Evolutionary conservation across 2,113 vertebrate species (phyloP).

Genomic region (Proteles cristata): DNA sequence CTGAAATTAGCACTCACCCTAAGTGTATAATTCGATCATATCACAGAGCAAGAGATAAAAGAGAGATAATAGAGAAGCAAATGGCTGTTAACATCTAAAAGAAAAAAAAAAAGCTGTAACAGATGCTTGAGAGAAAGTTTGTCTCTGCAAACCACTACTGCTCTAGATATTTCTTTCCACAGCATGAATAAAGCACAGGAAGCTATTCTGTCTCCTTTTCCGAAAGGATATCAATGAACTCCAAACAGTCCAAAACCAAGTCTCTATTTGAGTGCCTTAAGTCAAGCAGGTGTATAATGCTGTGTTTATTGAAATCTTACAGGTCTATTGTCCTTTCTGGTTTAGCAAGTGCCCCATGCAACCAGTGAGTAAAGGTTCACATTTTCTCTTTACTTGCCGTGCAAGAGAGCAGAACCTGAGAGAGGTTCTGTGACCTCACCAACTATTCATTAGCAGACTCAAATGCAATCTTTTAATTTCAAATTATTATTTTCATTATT

Average conservation of each 20-base stretch:
- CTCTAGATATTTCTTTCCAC: not conserved
- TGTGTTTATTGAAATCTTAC: not conserved
- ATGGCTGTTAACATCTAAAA: not conserved
- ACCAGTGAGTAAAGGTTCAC: not conserved
- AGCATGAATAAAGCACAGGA: not conserved
- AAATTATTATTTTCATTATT: not conserved
- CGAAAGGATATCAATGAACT: not conserved
- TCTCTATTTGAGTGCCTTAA: not conserved
- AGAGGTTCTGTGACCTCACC: not conserved
- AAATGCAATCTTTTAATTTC: not conserved
- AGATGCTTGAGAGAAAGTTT: not conserved
- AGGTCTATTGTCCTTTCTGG: not conserved
- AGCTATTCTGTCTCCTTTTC: not conserved
- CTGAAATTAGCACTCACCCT: slow-evolving; percentile 44
- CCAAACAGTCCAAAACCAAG: not conserved
- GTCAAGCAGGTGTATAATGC: not conserved
- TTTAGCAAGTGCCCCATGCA: not conserved
- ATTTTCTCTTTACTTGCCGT: not conserved
- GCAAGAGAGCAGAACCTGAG: not conserved
- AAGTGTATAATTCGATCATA: not conserved
- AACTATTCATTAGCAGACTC: not conserved
- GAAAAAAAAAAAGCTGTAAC: not conserved
- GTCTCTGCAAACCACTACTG: not conserved
- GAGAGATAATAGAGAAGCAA: not conserved
- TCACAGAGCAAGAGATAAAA: slow-evolving; percentile 55